Base-by-base conservation (phyloP, 2,113 vertebrate species). In the Bothrops jararaca region DNA sequence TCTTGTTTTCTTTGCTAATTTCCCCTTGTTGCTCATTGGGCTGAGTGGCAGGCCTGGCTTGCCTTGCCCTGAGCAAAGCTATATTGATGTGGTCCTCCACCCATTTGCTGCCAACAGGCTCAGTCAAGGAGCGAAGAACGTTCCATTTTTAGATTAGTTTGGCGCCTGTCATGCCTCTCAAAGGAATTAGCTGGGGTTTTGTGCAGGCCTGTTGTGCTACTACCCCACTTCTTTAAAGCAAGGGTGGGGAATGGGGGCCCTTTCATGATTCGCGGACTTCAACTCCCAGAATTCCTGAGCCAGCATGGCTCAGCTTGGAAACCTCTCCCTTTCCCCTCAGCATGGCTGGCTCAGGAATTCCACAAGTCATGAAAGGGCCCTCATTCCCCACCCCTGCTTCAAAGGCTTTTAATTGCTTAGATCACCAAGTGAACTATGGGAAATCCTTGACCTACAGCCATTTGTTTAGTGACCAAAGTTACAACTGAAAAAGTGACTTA, bases 1-100 rank as follows among this genome's bases (percentile, higher is more conserved):
- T 0, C n/a, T 90, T 60, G 12, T 0, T 85, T 90, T 86, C 23
- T 11, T 0, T 3, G 5, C n/a, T 80, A 1, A 0, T 0, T 0
- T 0, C 90, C 39, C 90, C 90, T 89, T 74, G 69, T 91, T 53
- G 8, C 92, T n/a, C 45, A 89, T 85, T 90, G 90, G 42, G 53
- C 53, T 0, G 0, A 94, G 54, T 52, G 86, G 88, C n/a, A 22
- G 34, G 48, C 0, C 26, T 48, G n/a, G 80, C 11, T 52, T 58
- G 4, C 90, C 90, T 57, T 39, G 69, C 34, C 74, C 39, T 3
- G 74, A 69, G 64, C 64, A 34, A 34, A 69, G 29, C 64, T n/a
- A 69, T 29, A 34, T 7, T 54, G 29, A 39, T 9, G 45, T 45
- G 23, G 24, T 26, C 6, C 42, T 89, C 74, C 54, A 26, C 69